These are phyloP conservation scores for Olivierus martensii DNA, from an alignment of 1,140 invertebrate genomes.

Conservation along the genomic window DNA sequence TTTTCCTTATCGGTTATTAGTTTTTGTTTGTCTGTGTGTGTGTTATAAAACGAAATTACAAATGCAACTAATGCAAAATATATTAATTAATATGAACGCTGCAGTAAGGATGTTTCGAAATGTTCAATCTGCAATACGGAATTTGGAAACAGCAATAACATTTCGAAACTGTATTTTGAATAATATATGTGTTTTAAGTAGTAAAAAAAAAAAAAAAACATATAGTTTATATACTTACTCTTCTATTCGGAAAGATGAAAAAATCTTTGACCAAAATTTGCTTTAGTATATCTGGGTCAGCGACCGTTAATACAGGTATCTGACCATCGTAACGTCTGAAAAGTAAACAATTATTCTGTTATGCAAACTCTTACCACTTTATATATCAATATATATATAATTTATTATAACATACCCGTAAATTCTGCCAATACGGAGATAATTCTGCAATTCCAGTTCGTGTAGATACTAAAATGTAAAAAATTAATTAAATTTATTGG, in stretches of 20 bases:
- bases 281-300: slow-evolving; percentile 13
- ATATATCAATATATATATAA: neutral
- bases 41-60: too few species aligned
- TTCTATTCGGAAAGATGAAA: slow-evolving; percentile 14
- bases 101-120: too few species aligned
- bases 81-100: too few species aligned
- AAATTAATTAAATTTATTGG: too few species aligned
- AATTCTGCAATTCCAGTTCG: neutral
- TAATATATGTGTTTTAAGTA: too few species aligned
- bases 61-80: too few species aligned
- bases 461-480: slow-evolving; percentile 4
- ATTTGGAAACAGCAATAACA: too few species aligned
- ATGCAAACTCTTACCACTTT: neutral
- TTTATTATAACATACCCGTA: slow-evolving; percentile 5
- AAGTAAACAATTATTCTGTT: neutral
- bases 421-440: neutral
- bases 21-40: too few species aligned
- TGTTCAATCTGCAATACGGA: too few species aligned
- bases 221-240: slow-evolving; percentile 3
- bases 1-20: too few species aligned
- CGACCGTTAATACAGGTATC: slow-evolving; percentile 4
- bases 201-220: too few species aligned
- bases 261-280: slow-evolving; percentile 15
- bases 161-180: too few species aligned
- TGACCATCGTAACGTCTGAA: slow-evolving; percentile 6